Evolutionary conservation across 2,888 invertebrate species (phyloP).

Genomic region (Encarsia formosa): DNA sequence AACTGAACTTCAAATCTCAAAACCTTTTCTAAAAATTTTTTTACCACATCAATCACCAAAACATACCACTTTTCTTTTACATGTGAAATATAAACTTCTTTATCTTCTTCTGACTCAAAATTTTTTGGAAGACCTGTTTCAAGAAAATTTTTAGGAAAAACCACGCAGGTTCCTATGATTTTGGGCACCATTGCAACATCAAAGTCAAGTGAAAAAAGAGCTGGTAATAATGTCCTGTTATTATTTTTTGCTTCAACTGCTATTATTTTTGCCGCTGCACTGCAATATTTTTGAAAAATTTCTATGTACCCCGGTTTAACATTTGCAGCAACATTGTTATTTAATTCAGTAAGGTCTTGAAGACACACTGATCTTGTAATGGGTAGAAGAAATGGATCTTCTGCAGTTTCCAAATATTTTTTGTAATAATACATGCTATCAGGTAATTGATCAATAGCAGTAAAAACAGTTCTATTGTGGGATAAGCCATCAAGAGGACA

Average conservation of each 20-base stretch:
- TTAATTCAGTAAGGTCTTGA: conserved; percentile 67
- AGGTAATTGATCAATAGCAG: conserved; percentile 49
- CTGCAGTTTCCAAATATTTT: conserved; percentile 37
- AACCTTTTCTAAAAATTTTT: conserved; percentile 43
- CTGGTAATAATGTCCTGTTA: no score
- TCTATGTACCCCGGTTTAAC: conserved; percentile 39
- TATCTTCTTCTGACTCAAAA: conserved; percentile 26
- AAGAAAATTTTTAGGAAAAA: conserved; percentile 28
- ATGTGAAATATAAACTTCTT: conserved; percentile 31
- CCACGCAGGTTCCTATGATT: no score
- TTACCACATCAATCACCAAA: conserved; percentile 38
- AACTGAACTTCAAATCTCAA: conserved; percentile 41
- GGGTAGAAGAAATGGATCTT: conserved; percentile 14
- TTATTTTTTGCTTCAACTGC: conserved; percentile 13
- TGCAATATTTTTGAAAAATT: conserved; percentile 42
- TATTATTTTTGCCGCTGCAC: no score
- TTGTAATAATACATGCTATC: conserved; percentile 54
- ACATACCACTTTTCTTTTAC: conserved; percentile 40
- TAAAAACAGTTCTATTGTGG: conserved; percentile 49
- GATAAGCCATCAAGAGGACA: conserved; percentile 61
- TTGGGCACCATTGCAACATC: no score
- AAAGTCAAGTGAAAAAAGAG: no score
- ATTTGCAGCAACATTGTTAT: conserved; percentile 56
- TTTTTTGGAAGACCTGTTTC: conserved; percentile 30
- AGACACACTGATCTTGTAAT: conserved; percentile 54